Conservation (phyloP, 2,113 vertebrate species). For the Eulemur rufifrons region DNA sequence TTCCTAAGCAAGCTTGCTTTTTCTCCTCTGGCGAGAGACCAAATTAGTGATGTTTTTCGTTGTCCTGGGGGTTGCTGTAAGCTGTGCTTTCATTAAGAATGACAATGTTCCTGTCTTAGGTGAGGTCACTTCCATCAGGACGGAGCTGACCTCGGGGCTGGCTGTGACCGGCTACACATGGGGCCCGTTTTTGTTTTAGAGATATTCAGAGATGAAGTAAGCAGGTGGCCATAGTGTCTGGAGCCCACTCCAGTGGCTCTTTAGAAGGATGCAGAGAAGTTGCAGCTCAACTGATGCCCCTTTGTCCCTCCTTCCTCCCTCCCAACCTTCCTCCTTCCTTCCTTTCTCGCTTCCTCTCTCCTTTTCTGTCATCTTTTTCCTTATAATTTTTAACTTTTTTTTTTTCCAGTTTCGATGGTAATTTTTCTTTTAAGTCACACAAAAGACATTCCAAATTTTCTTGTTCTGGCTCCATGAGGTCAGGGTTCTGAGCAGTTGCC, state of each 20-base stretch:
- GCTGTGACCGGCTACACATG: neutral
- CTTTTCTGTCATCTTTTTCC: neutral
- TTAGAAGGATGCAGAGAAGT: neutral
- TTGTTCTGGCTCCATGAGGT: neutral
- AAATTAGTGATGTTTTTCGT: slow-evolving; percentile 43
- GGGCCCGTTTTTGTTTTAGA: neutral
- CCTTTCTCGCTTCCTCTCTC: too few relatives aligned
- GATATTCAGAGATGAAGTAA: neutral
- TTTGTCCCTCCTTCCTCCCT: neutral
- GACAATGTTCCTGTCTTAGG: neutral
- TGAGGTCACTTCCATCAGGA: neutral
- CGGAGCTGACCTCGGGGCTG: neutral
- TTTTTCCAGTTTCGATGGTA: neutral
- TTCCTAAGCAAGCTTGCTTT: slow-evolving; percentile 62
- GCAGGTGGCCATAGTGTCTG: too few relatives aligned
- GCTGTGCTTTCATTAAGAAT: neutral
- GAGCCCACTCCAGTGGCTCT: too few relatives aligned
- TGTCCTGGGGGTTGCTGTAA: neutral
- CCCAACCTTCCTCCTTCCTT: rapidly evolving
- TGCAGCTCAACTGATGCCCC: neutral
- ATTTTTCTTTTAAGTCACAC: neutral
- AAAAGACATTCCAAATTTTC: slow-evolving; percentile 28
- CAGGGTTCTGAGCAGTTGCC: neutral
- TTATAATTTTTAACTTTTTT: neutral
- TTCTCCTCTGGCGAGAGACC: slow-evolving; percentile 69